These are phyloP conservation scores for Lepidotrigona ventralis DNA, from an alignment of 1,140 invertebrate genomes.

Conservation along the genomic window DNA sequence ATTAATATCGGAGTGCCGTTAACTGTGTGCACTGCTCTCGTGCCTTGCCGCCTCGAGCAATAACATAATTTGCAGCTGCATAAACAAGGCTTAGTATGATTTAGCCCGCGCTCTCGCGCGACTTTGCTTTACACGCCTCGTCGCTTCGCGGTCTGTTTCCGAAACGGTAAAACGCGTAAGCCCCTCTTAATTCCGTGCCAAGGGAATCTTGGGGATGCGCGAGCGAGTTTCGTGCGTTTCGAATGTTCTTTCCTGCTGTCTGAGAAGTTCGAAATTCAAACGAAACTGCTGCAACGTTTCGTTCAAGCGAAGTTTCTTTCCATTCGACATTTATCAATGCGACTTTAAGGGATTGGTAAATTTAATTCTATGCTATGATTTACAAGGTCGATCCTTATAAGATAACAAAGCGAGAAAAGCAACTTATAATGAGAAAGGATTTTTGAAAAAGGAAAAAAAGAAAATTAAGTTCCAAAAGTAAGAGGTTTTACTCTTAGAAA, in stretches of 20 bases:
- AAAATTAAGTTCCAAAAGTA: too few relatives aligned
- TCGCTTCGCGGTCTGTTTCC: constrained; percentile 3
- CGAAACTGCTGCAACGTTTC: too few relatives aligned
- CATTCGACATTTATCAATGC: too few relatives aligned
- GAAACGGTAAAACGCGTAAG: constrained; percentile 29
- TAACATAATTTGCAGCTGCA: constrained; percentile 34
- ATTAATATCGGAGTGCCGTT: neutral
- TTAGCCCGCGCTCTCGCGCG: neutral
- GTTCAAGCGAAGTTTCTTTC: too few relatives aligned
- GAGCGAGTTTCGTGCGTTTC: neutral
- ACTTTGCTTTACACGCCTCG: constrained; percentile 10
- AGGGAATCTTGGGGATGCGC: neutral
- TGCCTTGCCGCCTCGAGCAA: neutral
- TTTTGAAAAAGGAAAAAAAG: too few relatives aligned
- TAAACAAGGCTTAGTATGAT: constrained; percentile 39
- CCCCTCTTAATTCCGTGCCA: constrained; percentile 24
- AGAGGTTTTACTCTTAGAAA: too few relatives aligned
- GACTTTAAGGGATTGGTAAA: too few relatives aligned
- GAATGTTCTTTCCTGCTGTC: neutral
- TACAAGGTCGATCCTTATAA: too few relatives aligned
- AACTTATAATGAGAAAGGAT: too few relatives aligned
- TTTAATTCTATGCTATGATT: too few relatives aligned
- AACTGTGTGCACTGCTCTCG: neutral
- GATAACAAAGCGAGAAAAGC: too few relatives aligned
- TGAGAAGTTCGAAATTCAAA: too few relatives aligned